Percentiles rank a stretch among this genome's conserved stretches.
Conservation (phyloP, 2,797 vertebrate species). For the Garrulus glandarius region DNA sequence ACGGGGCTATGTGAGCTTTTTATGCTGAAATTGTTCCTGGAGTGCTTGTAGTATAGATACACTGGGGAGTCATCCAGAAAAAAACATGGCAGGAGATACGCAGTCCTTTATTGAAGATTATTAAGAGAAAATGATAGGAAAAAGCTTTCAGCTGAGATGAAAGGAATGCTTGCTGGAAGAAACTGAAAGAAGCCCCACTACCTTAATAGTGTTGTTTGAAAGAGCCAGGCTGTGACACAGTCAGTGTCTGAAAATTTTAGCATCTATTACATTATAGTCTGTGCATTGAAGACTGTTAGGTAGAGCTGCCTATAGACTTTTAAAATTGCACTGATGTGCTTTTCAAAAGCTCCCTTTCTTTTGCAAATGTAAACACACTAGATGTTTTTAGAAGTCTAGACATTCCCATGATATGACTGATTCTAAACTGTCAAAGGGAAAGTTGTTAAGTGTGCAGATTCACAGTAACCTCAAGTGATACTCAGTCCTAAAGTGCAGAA, state of each 20-base stretch:
- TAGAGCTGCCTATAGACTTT: neutral
- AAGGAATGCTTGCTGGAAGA: neutral
- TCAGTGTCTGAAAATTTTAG: neutral
- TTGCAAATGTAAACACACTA: neutral
- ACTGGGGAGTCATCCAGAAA: neutral
- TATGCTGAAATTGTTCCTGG: neutral
- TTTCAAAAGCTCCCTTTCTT: neutral
- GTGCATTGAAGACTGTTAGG: neutral
- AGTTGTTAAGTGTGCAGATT: neutral
- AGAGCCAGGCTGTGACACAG: neutral
- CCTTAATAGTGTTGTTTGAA: neutral
- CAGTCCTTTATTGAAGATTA: neutral
- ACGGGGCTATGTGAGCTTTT: neutral
- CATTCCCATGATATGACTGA: neutral
- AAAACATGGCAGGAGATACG: neutral
- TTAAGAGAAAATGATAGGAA: neutral
- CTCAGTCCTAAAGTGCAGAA: neutral
- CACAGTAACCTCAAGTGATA: neutral
- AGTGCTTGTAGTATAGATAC: neutral
- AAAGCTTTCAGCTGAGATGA: conserved; percentile 30
- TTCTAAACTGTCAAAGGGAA: neutral
- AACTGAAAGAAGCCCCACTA: neutral
- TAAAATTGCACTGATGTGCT: neutral
- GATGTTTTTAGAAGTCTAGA: neutral
- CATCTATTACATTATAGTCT: neutral